Percentiles rank a stretch among this genome's conserved stretches.
These are phyloP conservation scores for Blomia tropicalis DNA, from an alignment of 2,888 invertebrate species.

Conservation along the genomic window DNA sequence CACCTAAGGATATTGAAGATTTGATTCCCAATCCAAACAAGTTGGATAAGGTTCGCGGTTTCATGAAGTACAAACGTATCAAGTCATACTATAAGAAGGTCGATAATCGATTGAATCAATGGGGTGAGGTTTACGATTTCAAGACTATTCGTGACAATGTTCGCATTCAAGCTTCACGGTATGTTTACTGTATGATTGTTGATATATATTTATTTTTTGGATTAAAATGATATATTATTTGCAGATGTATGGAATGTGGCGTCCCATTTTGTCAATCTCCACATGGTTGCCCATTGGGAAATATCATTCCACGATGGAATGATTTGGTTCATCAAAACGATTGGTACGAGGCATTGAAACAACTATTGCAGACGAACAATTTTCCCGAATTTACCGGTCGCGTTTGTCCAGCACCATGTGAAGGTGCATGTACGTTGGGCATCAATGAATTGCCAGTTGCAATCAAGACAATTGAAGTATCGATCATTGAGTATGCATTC, in stretches of 20 bases:
- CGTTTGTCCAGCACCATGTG: conserved; percentile 75
- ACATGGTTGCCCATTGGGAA: conserved; percentile 91
- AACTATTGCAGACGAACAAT: conserved; percentile 90
- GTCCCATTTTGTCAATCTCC: conserved; percentile 87
- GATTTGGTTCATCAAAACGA: conserved; percentile 81
- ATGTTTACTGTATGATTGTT: background rate
- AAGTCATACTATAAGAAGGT: conserved; percentile 67
- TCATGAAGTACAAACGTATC: conserved; percentile 88
- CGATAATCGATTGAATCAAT: conserved; percentile 70
- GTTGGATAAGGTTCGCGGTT: conserved; percentile 51
- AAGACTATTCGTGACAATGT: conserved; percentile 62
- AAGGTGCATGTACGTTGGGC: conserved; percentile 88
- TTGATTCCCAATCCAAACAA: conserved; percentile 51
- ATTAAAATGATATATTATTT: background rate
- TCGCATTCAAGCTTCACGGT: conserved; percentile 67
- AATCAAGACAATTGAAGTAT: conserved; percentile 96
- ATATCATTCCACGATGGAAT: conserved; percentile 99
- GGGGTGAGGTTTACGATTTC: conserved; percentile 90
- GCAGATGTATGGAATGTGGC: conserved; percentile 89
- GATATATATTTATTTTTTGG: background rate
- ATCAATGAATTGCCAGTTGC: conserved; percentile 93
- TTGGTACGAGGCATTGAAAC: conserved; percentile 82
- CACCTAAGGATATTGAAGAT: conserved; percentile 30
- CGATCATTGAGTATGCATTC: conserved; percentile 95
- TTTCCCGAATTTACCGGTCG: conserved; percentile 94